Percentiles rank a stretch among this genome's conserved stretches.
Conservation (phyloP, 2,113 vertebrate species). For the Osmerus eperlanus region DNA sequence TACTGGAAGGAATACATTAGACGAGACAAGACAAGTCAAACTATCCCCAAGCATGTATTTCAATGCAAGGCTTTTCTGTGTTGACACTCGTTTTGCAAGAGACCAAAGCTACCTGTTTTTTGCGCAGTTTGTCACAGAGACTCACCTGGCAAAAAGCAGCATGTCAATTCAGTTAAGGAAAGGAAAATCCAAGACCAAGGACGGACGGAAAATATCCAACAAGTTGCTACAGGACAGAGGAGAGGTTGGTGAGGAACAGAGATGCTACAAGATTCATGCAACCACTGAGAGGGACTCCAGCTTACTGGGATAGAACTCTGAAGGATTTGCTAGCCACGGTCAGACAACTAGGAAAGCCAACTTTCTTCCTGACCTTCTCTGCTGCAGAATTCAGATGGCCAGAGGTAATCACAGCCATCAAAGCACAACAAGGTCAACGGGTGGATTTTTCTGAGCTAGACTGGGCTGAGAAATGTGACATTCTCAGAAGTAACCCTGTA, state of each 20-base stretch:
- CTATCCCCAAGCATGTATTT: too few relatives aligned
- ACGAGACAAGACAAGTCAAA: too few relatives aligned
- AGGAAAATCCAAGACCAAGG: constrained; percentile 14
- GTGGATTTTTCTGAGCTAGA: too few relatives aligned
- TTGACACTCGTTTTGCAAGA: too few relatives aligned
- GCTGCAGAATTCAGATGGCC: constrained; percentile 11
- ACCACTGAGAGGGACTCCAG: constrained; percentile 19
- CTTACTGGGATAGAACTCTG: constrained; percentile 16
- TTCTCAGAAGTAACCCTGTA: too few relatives aligned
- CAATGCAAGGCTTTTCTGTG: too few relatives aligned
- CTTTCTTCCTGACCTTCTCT: constrained; percentile 15
- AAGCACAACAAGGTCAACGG: constrained; percentile 12
- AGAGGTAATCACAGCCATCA: constrained; percentile 11
- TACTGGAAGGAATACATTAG: too few relatives aligned
- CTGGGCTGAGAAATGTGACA: too few relatives aligned
- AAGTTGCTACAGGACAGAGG: constrained; percentile 13
- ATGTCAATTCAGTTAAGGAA: constrained; percentile 24
- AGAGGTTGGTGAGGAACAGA: constrained; percentile 1
- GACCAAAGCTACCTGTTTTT: too few relatives aligned
- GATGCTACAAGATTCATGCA: constrained; percentile 17
- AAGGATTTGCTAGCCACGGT: constrained; percentile 6
- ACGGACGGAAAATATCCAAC: constrained; percentile 13
- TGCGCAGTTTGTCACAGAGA: constrained; percentile 4
- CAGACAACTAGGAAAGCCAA: constrained; percentile 9
- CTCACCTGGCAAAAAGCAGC: too few relatives aligned